Evolutionary conservation across 2,113 vertebrate species (phyloP), one percentile per base, ranked within the genome.

Genomic region (Neolamprologus fasciatus): DNA sequence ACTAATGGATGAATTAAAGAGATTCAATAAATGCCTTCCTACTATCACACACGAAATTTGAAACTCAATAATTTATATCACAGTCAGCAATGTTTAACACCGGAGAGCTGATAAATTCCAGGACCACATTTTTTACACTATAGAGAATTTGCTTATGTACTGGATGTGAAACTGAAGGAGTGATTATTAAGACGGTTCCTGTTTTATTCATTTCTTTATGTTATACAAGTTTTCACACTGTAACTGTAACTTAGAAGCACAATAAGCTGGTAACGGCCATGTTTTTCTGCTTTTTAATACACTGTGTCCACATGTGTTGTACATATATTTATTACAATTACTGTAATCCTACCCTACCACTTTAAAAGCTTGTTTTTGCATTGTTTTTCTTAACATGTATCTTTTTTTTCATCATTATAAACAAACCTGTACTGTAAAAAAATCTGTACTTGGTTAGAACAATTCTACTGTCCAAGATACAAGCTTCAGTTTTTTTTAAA

Each of bases 221-320:
- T 51, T 78, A 51, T 8, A 58, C 10, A 53, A 47, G 42, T 5
- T 9, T 50, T 87, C 17, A 33, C 45, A 53, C 23, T 68, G 50
- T 80, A 80, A 79, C 73, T 80, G n/a, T 81, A 84, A 89, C 80
- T 81, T 55, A 81, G 35, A 89, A 91, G 86, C 85, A 91, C 84
- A 91, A 91, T 33, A 73, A 85, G 80, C 37, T 58, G 11, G 26
- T 76, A 83, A 66, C 40, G 3, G 31, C 33, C 33, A 88, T 50
- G 11, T 66, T 55, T 80, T 82, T 23, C 80, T 87, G 81, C 82
- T 89, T 82, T 88, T 87, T 54, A 40, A 86, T 50, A 76, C 4
- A 6, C n/a, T 55, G 17, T 83, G 17, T 80, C 16, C 57, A 4
- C 8, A 7, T 68, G 13, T 55, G 54, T 63, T 79, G 13, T 53